Evolutionary conservation across 2,888 invertebrate genomes (phyloP), one percentile per base, ranked within the genome.

Genomic region (Melipona bicolor): DNA sequence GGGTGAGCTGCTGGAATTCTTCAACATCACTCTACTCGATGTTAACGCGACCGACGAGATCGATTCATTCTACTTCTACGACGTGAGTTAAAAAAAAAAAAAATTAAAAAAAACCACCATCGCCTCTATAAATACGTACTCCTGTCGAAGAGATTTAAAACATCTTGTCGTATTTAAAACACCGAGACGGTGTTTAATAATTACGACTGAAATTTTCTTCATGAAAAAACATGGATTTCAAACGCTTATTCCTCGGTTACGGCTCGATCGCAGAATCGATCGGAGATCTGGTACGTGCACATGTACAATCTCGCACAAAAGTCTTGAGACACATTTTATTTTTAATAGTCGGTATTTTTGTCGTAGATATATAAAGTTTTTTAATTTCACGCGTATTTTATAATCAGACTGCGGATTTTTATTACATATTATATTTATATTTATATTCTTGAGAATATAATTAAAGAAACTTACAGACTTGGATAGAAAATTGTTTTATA

Each of bases 11-110:
- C 73, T 86, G 78, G 89, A 91, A 61, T 86, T 88, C 64, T 76
- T 84, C 78, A 91, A 92, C 73, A 73, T 79, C 75, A 87, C 89
- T 50, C 80, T 77, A 19, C 79, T 78, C 19, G 88, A 92, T 75
- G 87, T 78, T 83, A 92, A 92, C 86, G 77, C 82, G 17, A 93
- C 93, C 27, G 91, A 91, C 21, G 93, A 92, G 85, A 94, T 95
- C 87, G 95, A 95, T 89, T 94, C 94, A 3, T 95, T 95, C 91
- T 95, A 94, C 92, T 95, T 95, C 89, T 95, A 95, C 89, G 93
- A 95, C 94, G 95, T 95, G 83, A 89, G 93, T 90, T 50, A 4
- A 61, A 76, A 71, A 32, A 68, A 71, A 71, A 43, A 24, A 24
- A 9, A 43, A 43, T 24, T 24, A 9, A 43, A 9, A 36, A 36